Evolutionary conservation across 2,888 invertebrate species (phyloP), one percentile per base, ranked within the genome.

Genomic region (Drosophila picticornis): DNA sequence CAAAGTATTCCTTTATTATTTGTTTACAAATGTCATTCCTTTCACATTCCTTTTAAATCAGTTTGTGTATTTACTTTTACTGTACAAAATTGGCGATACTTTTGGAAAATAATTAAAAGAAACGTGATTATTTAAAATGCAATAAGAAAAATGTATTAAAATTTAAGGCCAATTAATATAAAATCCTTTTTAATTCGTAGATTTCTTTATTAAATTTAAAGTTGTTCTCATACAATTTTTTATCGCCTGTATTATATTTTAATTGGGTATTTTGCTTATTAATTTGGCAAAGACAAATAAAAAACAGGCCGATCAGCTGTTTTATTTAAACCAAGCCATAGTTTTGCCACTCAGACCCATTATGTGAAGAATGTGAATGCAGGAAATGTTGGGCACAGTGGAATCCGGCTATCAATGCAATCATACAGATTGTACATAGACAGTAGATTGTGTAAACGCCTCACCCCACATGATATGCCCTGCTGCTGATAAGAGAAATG

Each of bases 401-500:
- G 2, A 16, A 25, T 25, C 22, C 4, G 22, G 0, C 19, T 16
- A 25, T 46, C 46, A 25, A 46, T 16, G 46, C 22, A 46, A 25
- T 46, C 27, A 25, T 9, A 22, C 46, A 25, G 16, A 25, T 46
- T 46, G 9, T 1, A 50, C 27, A 25, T 50, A 27, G 50, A 65
- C 22, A 34, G 51, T 19, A 22, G 27, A 13, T 2, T 38, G 19
- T 55, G 25, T 4, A 25, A 46, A 11, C 36, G 32, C 34, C 40
- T 36, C 66, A 66, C 36, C 36, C 27, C 31, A 55, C 25, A 40
- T 60, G 25, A 52, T 51, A 63, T 51, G 29, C 32, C 11, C 9
- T 11, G 29, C 16, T 9, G 22, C 46, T 46, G 50, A 50, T 50
- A 50, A 25, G 50, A 0, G 19, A 27, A 13, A 27, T 19, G 11